phyloP scores from a whole-genome alignment of 2,113 vertebrate genomes.

The Pipra filicauda region DNA sequence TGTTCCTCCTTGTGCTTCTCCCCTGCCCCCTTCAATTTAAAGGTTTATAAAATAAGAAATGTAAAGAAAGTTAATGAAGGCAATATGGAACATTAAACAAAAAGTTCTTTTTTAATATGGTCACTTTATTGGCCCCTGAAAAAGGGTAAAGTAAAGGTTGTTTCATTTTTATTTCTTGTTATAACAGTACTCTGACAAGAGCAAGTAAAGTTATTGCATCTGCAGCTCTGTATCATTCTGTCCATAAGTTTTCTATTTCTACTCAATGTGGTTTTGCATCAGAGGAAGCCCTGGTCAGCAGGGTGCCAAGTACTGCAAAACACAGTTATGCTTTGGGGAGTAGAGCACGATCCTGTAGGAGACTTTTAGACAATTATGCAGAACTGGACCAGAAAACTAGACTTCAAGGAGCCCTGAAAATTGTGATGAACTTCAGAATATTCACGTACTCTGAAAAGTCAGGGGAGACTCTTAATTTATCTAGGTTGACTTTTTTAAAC shows the following conservation, averaged over 20 bases:
- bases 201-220: neutral
- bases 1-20: neutral
- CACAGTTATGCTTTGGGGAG: neutral
- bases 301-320: neutral
- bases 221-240: neutral
- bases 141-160: neutral
- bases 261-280: neutral
- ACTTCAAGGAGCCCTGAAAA: neutral
- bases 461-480: neutral
- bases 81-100: neutral
- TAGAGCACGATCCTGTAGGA: neutral
- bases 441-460: neutral
- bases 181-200: neutral
- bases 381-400: neutral
- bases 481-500: neutral
- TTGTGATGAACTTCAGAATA: neutral
- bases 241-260: neutral
- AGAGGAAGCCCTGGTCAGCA: neutral
- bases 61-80: neutral
- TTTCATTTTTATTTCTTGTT: slow-evolving; percentile 2
- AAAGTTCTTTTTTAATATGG: neutral
- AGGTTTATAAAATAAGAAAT: neutral
- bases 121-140: neutral
- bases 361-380: neutral
- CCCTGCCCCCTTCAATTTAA: neutral